phyloP scores from a whole-genome alignment of 2,113 vertebrate genomes.

The Lophochroa leadbeateri region DNA sequence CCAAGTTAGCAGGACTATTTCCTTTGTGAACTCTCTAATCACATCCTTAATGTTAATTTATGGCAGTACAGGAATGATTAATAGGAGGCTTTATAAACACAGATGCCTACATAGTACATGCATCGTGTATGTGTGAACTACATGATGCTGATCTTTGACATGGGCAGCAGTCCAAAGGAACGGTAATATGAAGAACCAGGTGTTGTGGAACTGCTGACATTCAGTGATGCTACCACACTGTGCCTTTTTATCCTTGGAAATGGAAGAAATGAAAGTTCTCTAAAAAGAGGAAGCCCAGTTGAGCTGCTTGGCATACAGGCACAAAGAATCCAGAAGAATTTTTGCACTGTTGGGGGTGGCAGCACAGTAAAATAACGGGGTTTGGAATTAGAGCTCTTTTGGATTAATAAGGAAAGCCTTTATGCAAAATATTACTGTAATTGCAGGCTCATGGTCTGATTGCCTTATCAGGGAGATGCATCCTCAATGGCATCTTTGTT shows the following conservation, averaged over 20 bases:
- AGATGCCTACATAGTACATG: neutral
- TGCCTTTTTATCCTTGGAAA: neutral
- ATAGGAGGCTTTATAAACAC: neutral
- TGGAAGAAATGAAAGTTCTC: neutral
- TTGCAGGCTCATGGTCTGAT: slow-evolving; percentile 52
- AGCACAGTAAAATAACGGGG: neutral
- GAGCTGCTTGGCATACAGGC: neutral
- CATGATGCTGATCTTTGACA: neutral
- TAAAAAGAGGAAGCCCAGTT: neutral
- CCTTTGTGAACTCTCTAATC: neutral
- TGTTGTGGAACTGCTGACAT: neutral
- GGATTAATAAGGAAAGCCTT: slow-evolving; percentile 5
- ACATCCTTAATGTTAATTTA: neutral
- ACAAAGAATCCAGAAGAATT: neutral
- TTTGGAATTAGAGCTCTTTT: neutral
- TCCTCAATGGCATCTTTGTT: slow-evolving; percentile 21
- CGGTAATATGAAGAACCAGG: neutral
- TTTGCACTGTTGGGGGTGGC: neutral
- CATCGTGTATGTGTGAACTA: neutral
- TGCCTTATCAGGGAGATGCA: slow-evolving; percentile 32
- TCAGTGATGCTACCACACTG: neutral
- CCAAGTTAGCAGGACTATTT: neutral
- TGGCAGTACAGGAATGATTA: neutral
- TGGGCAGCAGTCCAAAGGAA: neutral
- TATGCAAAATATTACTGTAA: slow-evolving; percentile 10